These are phyloP conservation scores for Antigone vipio DNA, from an alignment of 2,113 vertebrate species.

Conservation along the genomic window DNA sequence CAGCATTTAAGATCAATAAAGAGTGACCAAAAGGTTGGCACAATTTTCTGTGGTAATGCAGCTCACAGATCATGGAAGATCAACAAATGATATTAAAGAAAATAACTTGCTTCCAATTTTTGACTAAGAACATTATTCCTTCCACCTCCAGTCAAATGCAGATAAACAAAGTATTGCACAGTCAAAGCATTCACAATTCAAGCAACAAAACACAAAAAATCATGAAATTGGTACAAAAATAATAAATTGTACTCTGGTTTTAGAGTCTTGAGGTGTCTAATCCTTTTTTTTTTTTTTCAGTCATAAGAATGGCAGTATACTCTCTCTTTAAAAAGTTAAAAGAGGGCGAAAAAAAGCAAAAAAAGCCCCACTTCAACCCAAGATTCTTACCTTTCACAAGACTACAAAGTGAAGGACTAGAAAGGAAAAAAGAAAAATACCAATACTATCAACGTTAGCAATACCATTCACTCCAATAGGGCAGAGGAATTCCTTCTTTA, in stretches of 20 bases:
- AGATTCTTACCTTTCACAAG: background rate
- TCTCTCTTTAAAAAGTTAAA: background rate
- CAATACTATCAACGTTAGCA: background rate
- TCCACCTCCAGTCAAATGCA: background rate
- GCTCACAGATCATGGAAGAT: background rate
- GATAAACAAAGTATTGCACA: background rate
- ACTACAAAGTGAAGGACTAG: background rate
- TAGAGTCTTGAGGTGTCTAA: background rate
- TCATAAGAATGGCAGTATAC: background rate
- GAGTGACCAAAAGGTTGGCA: background rate
- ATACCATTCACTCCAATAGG: background rate
- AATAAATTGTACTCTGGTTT: background rate
- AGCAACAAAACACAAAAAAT: background rate
- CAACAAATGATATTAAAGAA: background rate
- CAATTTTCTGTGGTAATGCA: background rate
- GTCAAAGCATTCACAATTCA: background rate
- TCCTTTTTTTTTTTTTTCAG: too few species aligned
- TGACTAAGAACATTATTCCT: background rate
- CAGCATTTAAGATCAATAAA: background rate
- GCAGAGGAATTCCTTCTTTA: background rate
- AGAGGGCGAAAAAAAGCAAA: fast-evolving
- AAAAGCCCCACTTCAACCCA: background rate
- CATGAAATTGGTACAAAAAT: background rate
- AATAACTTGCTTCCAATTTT: background rate
- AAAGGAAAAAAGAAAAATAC: background rate